A percentile compares a stretch with the other conserved stretches of the same genome.
These are phyloP conservation scores for Pemphigus obesinymphae DNA, from an alignment of 1,140 invertebrate genomes.

Conservation along the genomic window DNA sequence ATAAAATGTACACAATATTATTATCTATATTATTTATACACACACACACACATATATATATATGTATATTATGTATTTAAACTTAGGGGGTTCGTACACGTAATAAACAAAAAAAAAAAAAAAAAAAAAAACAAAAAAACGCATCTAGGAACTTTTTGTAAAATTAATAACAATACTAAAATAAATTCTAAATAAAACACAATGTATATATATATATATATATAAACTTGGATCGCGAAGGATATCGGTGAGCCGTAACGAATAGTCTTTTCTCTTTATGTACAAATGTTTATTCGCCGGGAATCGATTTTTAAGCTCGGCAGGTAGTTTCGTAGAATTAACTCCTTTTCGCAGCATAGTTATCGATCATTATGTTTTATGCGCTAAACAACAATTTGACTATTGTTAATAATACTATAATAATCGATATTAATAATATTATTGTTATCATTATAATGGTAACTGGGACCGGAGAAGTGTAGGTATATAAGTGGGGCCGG, in stretches of 20 bases:
- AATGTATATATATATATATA: too few relatives aligned
- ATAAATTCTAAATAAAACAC: background rate
- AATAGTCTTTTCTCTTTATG: slow-evolving; percentile 36
- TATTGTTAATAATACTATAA: too few relatives aligned
- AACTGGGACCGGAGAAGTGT: background rate
- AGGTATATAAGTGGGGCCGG: too few relatives aligned
- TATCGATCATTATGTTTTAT: background rate
- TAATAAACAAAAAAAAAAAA: too few relatives aligned
- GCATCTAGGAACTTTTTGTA: background rate
- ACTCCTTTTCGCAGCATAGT: background rate
- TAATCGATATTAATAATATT: background rate
- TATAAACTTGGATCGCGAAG: slow-evolving; percentile 16
- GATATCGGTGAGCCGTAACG: background rate
- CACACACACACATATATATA: too few relatives aligned
- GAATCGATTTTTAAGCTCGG: background rate
- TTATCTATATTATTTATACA: background rate
- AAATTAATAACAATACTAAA: background rate
- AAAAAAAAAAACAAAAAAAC: too few relatives aligned
- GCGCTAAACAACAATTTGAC: background rate
- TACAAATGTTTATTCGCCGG: background rate
- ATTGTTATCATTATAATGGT: background rate
- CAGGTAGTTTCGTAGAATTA: background rate
- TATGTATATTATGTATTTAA: too few relatives aligned
- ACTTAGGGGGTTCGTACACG: background rate
- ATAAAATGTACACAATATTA: too few relatives aligned